Percentiles rank a stretch among this genome's conserved stretches.
Evolutionary conservation across 2,113 vertebrate species (phyloP).

Genomic region (Oncorhynchus tshawytscha): DNA sequence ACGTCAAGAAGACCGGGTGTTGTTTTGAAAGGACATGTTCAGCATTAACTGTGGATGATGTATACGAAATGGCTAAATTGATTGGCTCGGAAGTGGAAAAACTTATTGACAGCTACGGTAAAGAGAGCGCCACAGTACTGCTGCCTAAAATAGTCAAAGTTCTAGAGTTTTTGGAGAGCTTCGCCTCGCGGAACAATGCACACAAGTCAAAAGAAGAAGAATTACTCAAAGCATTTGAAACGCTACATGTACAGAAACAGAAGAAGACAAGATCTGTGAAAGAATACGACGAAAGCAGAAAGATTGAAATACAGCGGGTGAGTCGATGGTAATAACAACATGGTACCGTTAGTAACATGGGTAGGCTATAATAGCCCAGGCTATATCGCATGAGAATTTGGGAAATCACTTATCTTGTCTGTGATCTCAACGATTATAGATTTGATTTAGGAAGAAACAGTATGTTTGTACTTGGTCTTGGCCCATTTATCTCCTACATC

Average conservation of each 20-base stretch:
- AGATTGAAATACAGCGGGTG: conserved; percentile 60
- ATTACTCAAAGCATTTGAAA: conserved; percentile 69
- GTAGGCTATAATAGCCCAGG: no score
- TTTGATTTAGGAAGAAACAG: no score
- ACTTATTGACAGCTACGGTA: conserved; percentile 81
- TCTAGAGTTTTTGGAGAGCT: conserved; percentile 86
- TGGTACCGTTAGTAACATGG: neutral
- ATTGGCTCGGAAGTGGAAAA: conserved; percentile 86
- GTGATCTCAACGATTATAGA: no score
- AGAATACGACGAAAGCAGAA: conserved; percentile 45
- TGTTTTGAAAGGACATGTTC: conserved; percentile 56
- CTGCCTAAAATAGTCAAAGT: conserved; percentile 85
- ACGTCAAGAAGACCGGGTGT: neutral
- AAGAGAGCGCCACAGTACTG: conserved; percentile 79
- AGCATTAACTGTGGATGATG: conserved; percentile 75
- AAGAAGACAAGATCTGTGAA: conserved; percentile 51
- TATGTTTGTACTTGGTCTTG: no score
- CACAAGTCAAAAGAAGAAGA: conserved; percentile 64
- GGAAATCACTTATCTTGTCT: no score
- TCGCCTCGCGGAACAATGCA: conserved; percentile 65
- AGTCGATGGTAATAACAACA: conserved; percentile 14
- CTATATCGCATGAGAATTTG: no score
- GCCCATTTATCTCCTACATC: no score
- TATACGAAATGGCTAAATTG: conserved; percentile 85
- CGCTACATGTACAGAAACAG: conserved; percentile 66